Conservation (phyloP, 2,113 vertebrate genomes). For the Alexandromys fortis region DNA sequence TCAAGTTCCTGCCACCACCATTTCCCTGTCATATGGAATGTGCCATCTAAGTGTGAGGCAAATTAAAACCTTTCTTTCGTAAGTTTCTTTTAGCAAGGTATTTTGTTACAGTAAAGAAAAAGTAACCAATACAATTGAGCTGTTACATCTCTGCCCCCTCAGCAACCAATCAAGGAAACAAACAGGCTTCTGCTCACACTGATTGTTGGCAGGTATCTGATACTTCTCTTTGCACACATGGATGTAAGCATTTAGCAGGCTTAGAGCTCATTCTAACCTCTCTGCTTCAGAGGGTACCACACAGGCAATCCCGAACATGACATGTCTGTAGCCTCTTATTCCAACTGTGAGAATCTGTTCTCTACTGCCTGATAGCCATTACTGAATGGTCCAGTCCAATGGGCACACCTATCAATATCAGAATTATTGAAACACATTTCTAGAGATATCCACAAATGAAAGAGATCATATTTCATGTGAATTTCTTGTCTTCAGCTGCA, state of each 20-base stretch:
- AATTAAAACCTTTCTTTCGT: not conserved
- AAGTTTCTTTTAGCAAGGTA: not conserved
- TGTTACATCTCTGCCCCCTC: not conserved
- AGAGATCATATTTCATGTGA: not conserved
- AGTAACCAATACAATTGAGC: not conserved
- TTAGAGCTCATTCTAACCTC: not conserved
- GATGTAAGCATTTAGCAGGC: not conserved
- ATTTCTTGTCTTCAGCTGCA: not conserved
- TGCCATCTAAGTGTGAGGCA: not conserved
- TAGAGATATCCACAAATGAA: too few species aligned
- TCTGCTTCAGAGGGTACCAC: not conserved
- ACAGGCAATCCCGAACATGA: not conserved
- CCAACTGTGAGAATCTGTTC: too few species aligned
- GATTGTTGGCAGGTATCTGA: not conserved
- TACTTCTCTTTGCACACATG: not conserved
- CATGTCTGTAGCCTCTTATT: not conserved
- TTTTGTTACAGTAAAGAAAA: not conserved
- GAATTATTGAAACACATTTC: not conserved
- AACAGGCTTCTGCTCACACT: accelerated
- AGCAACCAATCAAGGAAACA: not conserved
- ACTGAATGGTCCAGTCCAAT: not conserved
- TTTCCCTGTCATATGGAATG: not conserved
- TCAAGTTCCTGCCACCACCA: too few species aligned
- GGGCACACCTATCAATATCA: not conserved
- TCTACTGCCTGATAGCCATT: not conserved